Base-by-base conservation (phyloP, 2,113 vertebrate species). In the Rhagologus leucostigma region DNA sequence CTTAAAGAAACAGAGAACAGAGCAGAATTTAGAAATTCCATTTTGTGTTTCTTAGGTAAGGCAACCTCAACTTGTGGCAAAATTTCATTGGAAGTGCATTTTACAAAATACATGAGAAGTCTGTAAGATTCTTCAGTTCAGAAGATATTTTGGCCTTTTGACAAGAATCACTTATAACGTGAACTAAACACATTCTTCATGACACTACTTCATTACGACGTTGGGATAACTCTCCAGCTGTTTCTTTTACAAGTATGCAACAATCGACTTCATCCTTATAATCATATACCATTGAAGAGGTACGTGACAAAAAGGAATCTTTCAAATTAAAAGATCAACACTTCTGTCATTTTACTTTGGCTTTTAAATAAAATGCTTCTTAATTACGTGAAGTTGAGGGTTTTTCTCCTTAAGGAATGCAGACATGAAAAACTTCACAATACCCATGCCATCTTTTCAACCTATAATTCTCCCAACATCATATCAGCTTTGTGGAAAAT, bases 331-430 rank as follows among this genome's bases (percentile, higher is more conserved):
- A 92, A 87, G 3, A 70, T 63, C 7, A 52, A 23, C 1, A 13
- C 60, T 75, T 89, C 49, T 79, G 32, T 62, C 42, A 50, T 80
- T 94, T 84, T 56, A 50, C 46, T 84, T 64, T 55, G n/a, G 7
- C 26, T 95, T 74, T 85, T 77, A 81, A 79, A 80, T 37, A 77
- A 92, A 93, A 89, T 16, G 3, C 20, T 80, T 73, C 46, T 68
- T 69, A 57, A 78, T 50, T 69, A 71, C 10, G 73, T 5, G 7
- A 69, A 90, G 13, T 29, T 52, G 23, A 39, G 6, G 1, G 2
- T 0, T 69, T 82, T 86, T 90, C 56, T 62, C 18, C 35, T 62
- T 64, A 65, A 84, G 32, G n/a, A 83, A 88, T 35, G 22, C 11
- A 92, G 24, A 44, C 8, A n/a, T 8, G 2, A 88, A 50, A 84